Percentiles rank a stretch among this genome's conserved stretches.
Conservation (phyloP, 2,797 vertebrate genomes). For the Cichlasoma orientale region DNA sequence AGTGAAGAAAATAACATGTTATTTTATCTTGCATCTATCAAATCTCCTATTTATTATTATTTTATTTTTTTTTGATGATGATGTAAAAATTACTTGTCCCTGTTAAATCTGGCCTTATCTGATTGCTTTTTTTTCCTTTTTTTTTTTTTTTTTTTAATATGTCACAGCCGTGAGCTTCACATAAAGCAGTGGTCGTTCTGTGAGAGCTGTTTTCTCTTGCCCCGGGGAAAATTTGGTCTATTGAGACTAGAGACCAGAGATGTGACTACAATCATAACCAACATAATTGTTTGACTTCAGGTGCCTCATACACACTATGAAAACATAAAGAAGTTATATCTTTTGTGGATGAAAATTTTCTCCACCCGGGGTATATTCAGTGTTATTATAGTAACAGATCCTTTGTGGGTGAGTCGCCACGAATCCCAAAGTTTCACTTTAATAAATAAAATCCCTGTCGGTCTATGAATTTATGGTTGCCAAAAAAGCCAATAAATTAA, state of each 20-base stretch:
- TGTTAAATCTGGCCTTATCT: not conserved
- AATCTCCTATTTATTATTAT: not conserved
- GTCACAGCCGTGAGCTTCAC: not conserved
- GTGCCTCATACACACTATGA: not conserved
- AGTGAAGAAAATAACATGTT: not conserved
- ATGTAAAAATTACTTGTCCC: not conserved
- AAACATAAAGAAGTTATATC: not conserved
- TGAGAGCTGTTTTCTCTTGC: not conserved
- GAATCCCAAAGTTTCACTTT: not conserved
- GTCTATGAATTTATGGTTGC: fast-evolving
- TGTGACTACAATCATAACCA: not conserved
- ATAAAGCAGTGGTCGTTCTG: not conserved
- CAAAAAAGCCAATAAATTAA: not conserved
- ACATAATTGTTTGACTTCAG: not conserved
- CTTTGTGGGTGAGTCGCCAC: fast-evolving
- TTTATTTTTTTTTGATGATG: not conserved
- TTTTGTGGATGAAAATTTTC: not conserved
- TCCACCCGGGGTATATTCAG: not conserved
- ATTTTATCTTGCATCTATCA: not conserved
- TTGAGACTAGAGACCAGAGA: not conserved
- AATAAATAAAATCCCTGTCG: not conserved
- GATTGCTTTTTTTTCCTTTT: not conserved
- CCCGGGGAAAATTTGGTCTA: not conserved
- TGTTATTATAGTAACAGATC: not conserved
- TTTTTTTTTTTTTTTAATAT: not conserved